Percentiles rank a stretch among this genome's conserved stretches.
Conservation (phyloP, 2,113 vertebrate genomes). For the Scomber colias region DNA sequence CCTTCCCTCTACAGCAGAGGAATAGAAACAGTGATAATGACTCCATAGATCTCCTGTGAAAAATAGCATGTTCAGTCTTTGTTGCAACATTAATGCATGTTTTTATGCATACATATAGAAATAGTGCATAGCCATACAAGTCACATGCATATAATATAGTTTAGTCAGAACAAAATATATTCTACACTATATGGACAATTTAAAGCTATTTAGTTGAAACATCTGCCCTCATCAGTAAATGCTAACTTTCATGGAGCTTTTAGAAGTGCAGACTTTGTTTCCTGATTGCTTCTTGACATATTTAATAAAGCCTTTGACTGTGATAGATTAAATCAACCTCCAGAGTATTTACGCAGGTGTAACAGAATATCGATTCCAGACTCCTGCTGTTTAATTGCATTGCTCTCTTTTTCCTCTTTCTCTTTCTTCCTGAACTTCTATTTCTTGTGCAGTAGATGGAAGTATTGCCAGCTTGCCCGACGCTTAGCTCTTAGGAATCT, state of each 20-base stretch:
- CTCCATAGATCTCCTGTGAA: conserved; percentile 2
- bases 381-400: conserved; percentile 51
- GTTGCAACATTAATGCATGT: conserved; percentile 4
- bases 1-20: background rate
- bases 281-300: conserved; percentile 27
- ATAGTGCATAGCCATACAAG: background rate
- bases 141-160: background rate
- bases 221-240: background rate
- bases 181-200: background rate
- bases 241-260: background rate
- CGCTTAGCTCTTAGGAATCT: conserved; percentile 26
- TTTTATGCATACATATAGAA: conserved; percentile 1
- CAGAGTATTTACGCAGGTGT: conserved; percentile 10
- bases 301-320: conserved; percentile 58
- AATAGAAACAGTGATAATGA: conserved; percentile 12
- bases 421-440: conserved; percentile 20
- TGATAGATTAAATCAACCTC: conserved; percentile 47
- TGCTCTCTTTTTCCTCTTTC: conserved; percentile 25
- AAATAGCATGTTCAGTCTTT: background rate
- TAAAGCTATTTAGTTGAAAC: conserved; percentile 4
- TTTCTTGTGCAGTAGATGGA: conserved; percentile 22
- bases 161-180: conserved; percentile 1
- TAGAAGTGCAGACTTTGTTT: conserved; percentile 45
- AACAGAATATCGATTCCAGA: conserved; percentile 34
- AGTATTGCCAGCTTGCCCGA: conserved; percentile 23